phyloP scores from a whole-genome alignment of 2,113 vertebrate species.

The Nerophis ophidion region DNA sequence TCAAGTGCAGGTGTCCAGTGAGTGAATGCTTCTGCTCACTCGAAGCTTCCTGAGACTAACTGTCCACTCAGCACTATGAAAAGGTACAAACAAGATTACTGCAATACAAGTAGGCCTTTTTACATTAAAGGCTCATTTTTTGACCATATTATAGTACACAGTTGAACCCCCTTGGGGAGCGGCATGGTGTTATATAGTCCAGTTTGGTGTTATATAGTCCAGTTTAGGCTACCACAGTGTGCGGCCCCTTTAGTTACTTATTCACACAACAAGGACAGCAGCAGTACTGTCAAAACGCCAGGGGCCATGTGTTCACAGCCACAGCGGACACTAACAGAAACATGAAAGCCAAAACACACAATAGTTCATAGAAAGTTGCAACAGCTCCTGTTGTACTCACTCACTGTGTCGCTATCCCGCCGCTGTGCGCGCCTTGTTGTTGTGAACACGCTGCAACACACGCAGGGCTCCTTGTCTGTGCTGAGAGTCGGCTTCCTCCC shows the following conservation, averaged over 20 bases:
- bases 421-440: conserved; percentile 38
- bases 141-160: conserved; percentile 14
- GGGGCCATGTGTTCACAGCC: conserved; percentile 13
- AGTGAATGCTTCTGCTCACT: conserved; percentile 16
- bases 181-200: conserved; percentile 30
- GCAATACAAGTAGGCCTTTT: conserved; percentile 4
- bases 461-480: conserved; percentile 34
- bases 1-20: background rate
- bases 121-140: conserved; percentile 15
- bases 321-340: conserved; percentile 3
- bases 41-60: conserved; percentile 16
- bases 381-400: conserved; percentile 43
- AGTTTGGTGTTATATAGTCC: conserved; percentile 29
- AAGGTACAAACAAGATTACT: conserved; percentile 15
- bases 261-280: conserved; percentile 21
- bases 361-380: background rate
- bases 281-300: conserved; percentile 1
- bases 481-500: conserved; percentile 56
- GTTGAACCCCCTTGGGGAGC: conserved; percentile 14
- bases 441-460: conserved; percentile 60
- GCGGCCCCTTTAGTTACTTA: conserved; percentile 34
- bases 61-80: conserved; percentile 8
- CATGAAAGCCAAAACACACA: background rate
- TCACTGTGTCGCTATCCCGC: conserved; percentile 27
- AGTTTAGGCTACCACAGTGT: background rate